Conservation (phyloP, 2,888 invertebrate genomes). For the Beris morrisii region DNA sequence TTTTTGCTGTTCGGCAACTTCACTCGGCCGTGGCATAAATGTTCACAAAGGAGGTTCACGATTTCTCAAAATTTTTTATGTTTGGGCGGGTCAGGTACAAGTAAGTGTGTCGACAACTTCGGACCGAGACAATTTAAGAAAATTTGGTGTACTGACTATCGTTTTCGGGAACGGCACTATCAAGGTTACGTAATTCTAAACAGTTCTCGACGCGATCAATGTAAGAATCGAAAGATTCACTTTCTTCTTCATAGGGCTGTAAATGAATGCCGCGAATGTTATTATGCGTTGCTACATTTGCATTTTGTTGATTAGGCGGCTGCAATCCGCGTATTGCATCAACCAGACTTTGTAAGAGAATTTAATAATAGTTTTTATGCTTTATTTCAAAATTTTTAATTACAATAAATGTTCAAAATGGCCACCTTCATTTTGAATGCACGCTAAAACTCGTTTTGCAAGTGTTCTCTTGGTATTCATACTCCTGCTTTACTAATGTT, state of each 20-base stretch:
- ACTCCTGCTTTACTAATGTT: too few species aligned
- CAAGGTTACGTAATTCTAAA: slow-evolving; percentile 16
- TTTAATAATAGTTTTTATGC: too few species aligned
- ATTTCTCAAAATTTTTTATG: slow-evolving; percentile 21
- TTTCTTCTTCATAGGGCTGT: slow-evolving; percentile 20
- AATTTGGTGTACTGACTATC: slow-evolving; percentile 20
- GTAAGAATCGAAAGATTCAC: slow-evolving; percentile 28
- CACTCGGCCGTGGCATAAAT: slow-evolving; percentile 19
- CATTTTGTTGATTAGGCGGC: too few species aligned
- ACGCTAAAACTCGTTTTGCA: too few species aligned
- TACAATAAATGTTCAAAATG: too few species aligned
- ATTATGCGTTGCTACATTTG: too few species aligned
- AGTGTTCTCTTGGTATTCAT: too few species aligned
- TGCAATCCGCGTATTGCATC: too few species aligned
- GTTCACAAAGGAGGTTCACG: slow-evolving; percentile 19
- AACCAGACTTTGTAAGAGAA: too few species aligned
- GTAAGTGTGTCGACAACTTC: slow-evolving; percentile 27
- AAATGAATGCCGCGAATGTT: slow-evolving; percentile 15
- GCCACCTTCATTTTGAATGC: too few species aligned
- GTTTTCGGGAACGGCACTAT: background rate
- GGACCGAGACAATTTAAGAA: slow-evolving; percentile 30
- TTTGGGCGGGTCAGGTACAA: too few species aligned
- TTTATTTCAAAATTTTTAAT: too few species aligned
- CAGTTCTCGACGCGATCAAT: slow-evolving; percentile 26
- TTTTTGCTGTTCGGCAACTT: slow-evolving; percentile 32